Conservation (phyloP, 2,113 vertebrate genomes). For the Oreotragus oreotragus region DNA sequence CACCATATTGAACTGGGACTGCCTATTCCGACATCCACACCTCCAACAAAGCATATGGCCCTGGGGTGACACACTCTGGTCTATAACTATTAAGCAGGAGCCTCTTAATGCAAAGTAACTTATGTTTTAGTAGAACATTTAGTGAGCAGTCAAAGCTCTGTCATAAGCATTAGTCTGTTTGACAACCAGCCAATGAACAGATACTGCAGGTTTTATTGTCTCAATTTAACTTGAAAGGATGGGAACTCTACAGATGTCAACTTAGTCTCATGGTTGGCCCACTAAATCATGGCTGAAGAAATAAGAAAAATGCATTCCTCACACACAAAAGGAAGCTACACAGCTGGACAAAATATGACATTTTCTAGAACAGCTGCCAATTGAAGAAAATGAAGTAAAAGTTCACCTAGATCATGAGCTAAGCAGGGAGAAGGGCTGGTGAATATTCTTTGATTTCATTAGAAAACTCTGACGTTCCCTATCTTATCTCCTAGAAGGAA, state of each 20-base stretch:
- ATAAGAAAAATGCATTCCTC: not conserved
- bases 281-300: not conserved
- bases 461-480: not conserved
- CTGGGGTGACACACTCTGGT: accelerated
- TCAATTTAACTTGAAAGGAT: not conserved
- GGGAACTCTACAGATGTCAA: not conserved
- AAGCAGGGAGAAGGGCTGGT: not conserved
- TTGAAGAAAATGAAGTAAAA: not conserved
- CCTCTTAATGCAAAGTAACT: not conserved
- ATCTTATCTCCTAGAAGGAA: not conserved
- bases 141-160: not conserved
- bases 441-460: not conserved
- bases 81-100: not conserved
- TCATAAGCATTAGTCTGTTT: not conserved
- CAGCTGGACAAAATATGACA: not conserved
- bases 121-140: not conserved
- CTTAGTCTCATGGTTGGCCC: not conserved
- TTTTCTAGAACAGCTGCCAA: not conserved
- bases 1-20: accelerated
- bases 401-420: not conserved
- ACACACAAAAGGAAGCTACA: not conserved
- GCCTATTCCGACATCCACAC: too few species aligned
- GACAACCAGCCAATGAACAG: not conserved
- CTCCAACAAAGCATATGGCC: not conserved
- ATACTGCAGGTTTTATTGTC: not conserved